Evolutionary conservation across 2,113 vertebrate species (phyloP).

Genomic region (Semnopithecus entellus): DNA sequence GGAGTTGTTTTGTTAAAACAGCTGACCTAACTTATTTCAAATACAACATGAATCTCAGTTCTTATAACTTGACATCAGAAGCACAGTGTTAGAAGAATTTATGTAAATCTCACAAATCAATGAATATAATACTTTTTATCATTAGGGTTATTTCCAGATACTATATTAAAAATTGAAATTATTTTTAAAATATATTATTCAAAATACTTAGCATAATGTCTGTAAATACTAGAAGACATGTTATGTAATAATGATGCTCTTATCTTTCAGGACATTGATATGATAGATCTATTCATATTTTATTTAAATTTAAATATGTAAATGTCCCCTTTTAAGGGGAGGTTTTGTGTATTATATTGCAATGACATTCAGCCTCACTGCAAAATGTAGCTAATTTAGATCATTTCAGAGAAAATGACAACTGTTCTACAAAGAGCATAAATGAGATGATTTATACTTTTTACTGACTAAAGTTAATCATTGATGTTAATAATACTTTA

Average conservation of each 20-base stretch:
- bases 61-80: conserved; percentile 31
- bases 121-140: not conserved
- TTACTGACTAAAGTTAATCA: conserved; percentile 61
- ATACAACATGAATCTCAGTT: not conserved
- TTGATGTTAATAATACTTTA: conserved; percentile 57
- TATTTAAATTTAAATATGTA: conserved; percentile 62
- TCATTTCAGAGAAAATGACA: conserved; percentile 68
- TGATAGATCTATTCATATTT: conserved; percentile 56
- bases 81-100: not conserved
- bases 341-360: conserved; percentile 36
- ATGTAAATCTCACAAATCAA: not conserved
- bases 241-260: conserved; percentile 45
- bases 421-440: conserved; percentile 64
- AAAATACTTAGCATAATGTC: conserved; percentile 56
- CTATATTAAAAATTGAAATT: conserved; percentile 8
- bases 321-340: conserved; percentile 48
- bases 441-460: conserved; percentile 60
- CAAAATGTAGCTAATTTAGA: conserved; percentile 66
- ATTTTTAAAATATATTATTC: conserved; percentile 44
- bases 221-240: conserved; percentile 51
- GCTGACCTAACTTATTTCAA: not conserved
- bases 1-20: not conserved
- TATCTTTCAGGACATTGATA: conserved; percentile 44
- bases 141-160: conserved; percentile 13
- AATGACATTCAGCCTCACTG: conserved; percentile 51